These are phyloP conservation scores for Tapera naevia DNA, from an alignment of 2,797 vertebrate genomes.

Conservation along the genomic window DNA sequence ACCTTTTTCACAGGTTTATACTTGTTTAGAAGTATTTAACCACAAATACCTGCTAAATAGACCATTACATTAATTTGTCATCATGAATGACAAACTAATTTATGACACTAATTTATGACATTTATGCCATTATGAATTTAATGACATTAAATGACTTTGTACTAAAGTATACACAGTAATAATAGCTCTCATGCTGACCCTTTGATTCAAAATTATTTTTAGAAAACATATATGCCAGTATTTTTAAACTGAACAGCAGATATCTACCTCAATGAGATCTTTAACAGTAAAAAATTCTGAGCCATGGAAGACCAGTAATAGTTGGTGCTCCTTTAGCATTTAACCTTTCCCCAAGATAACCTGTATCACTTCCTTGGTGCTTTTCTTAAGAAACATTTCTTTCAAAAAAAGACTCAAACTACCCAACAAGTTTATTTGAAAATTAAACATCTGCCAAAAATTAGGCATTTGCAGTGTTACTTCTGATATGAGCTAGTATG, in stretches of 20 bases:
- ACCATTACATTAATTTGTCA: neutral
- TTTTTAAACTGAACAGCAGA: neutral
- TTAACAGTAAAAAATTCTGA: neutral
- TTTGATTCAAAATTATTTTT: neutral
- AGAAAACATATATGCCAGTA: slow-evolving; percentile 34
- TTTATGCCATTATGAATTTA: no score
- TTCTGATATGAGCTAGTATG: neutral
- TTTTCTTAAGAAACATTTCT: neutral
- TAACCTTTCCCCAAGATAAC: neutral
- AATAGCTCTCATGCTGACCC: neutral
- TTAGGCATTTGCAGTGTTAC: neutral
- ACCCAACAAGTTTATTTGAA: neutral
- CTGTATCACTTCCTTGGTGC: neutral
- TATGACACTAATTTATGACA: no score
- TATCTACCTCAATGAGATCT: neutral
- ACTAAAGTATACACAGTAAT: neutral
- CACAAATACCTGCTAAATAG: neutral
- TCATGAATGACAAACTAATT: neutral
- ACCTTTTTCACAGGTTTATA: neutral
- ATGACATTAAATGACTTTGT: neutral
- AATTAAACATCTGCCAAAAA: neutral
- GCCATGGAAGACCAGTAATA: neutral
- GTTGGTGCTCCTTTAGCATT: neutral
- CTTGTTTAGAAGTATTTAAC: neutral
- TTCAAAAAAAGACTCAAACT: neutral